phyloP scores from a whole-genome alignment of 2,888 invertebrate genomes.

The Aelia acuminata region DNA sequence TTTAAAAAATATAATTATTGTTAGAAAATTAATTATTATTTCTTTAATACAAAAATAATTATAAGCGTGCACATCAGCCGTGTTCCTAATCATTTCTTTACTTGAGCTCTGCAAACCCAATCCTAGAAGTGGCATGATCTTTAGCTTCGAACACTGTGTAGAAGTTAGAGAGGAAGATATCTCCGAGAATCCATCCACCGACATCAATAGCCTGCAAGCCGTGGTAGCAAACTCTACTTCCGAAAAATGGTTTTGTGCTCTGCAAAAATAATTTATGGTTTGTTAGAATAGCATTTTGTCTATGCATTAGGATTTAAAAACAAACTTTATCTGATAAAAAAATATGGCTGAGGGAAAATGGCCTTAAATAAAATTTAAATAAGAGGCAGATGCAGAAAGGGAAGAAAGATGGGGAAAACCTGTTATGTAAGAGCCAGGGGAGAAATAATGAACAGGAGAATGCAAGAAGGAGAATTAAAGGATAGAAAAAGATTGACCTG shows the following conservation, averaged over 20 bases:
- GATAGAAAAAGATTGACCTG: no score
- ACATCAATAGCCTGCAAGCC: slow-evolving; percentile 20
- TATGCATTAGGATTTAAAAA: no score
- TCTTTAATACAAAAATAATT: background rate
- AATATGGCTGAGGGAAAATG: no score
- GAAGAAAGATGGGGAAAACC: no score
- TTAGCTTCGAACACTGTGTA: slow-evolving; percentile 59
- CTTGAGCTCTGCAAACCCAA: slow-evolving; percentile 59
- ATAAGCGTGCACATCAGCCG: background rate
- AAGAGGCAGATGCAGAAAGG: no score
- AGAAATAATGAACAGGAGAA: no score
- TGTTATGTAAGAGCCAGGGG: no score
- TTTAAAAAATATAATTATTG: no score
- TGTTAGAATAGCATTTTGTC: no score
- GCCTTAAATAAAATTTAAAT: no score
- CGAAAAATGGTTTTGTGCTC: background rate
- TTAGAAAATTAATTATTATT: background rate
- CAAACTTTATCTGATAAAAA: no score
- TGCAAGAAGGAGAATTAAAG: no score
- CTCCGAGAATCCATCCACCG: slow-evolving; percentile 59
- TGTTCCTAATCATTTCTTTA: background rate
- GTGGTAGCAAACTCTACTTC: slow-evolving; percentile 24
- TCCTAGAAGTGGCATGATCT: background rate
- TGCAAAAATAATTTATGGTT: background rate
- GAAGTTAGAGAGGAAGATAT: slow-evolving; percentile 59